A percentile compares a stretch with the other conserved stretches of the same genome.
Evolutionary conservation across 2,888 invertebrate species (phyloP).

Genomic region (Orthosia gracilis): DNA sequence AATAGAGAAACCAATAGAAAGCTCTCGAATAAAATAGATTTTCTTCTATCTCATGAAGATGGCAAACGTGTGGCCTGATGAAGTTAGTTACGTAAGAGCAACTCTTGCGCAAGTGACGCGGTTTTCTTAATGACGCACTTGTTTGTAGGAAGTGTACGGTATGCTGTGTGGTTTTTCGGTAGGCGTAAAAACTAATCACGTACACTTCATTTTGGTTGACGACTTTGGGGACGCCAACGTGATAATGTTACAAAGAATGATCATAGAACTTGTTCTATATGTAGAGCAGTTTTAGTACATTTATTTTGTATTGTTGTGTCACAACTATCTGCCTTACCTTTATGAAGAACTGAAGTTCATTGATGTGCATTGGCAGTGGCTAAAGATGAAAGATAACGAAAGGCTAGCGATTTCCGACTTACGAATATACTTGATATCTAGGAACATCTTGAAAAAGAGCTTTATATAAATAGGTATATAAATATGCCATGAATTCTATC

Average conservation of each 20-base stretch:
- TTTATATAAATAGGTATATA: too few species aligned
- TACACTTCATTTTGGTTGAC: neutral
- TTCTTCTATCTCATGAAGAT: slow-evolving; percentile 15
- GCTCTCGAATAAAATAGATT: slow-evolving; percentile 22
- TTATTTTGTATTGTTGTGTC: too few species aligned
- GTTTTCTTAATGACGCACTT: slow-evolving; percentile 72
- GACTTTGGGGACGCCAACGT: neutral
- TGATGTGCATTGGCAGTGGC: neutral
- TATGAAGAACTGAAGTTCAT: neutral
- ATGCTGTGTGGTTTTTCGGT: slow-evolving; percentile 31
- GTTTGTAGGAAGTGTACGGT: slow-evolving; percentile 68
- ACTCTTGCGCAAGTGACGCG: slow-evolving; percentile 71
- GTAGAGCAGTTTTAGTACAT: too few species aligned
- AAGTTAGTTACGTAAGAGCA: slow-evolving; percentile 71
- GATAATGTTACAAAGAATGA: too few species aligned
- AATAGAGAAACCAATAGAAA: slow-evolving; percentile 11
- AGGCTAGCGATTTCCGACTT: neutral
- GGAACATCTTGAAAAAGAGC: too few species aligned
- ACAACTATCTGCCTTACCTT: too few species aligned
- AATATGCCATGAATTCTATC: neutral
- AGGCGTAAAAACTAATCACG: neutral
- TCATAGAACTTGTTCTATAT: too few species aligned
- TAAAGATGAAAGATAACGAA: too few species aligned
- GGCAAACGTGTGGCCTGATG: slow-evolving; percentile 50
- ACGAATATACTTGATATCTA: too few species aligned